Percentiles rank a stretch among this genome's conserved stretches.
Conservation (phyloP, 1,140 invertebrate genomes). For the Zaprionus ornatus region DNA sequence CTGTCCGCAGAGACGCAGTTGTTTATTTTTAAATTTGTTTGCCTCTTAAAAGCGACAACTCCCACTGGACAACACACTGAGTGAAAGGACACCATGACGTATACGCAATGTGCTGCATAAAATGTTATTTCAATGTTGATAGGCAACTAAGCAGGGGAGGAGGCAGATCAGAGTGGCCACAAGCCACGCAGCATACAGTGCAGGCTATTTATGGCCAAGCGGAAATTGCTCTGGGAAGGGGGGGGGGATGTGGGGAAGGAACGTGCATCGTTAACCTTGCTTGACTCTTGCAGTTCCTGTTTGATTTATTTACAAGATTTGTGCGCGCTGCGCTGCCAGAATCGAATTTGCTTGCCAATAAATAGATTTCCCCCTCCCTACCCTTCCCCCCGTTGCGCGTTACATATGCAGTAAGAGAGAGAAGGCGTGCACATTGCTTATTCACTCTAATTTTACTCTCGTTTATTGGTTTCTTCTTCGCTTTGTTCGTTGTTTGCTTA, state of each 20-base stretch:
- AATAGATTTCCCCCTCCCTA: neutral
- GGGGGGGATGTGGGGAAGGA: neutral
- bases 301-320: slow-evolving; percentile 2
- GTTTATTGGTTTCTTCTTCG: slow-evolving; percentile 49
- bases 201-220: neutral
- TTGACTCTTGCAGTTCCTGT: neutral
- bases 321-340: neutral
- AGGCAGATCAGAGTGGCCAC: neutral
- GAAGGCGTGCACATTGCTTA: neutral
- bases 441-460: slow-evolving; percentile 43
- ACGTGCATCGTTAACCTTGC: neutral
- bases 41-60: neutral
- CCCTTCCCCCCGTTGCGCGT: neutral
- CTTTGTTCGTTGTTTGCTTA: slow-evolving; percentile 58
- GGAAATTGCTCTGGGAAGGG: slow-evolving; percentile 14
- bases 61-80: neutral
- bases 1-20: neutral
- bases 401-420: neutral
- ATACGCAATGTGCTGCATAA: slow-evolving; percentile 20
- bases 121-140: slow-evolving; percentile 2
- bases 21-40: slow-evolving; percentile 1
- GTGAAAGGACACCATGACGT: neutral
- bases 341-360: neutral
- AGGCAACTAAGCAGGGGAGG: neutral
- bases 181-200: neutral